These are phyloP conservation scores for Ophioderma brevispina DNA, from an alignment of 35 echinoderm and acorn worm species.

Conservation along the genomic window DNA sequence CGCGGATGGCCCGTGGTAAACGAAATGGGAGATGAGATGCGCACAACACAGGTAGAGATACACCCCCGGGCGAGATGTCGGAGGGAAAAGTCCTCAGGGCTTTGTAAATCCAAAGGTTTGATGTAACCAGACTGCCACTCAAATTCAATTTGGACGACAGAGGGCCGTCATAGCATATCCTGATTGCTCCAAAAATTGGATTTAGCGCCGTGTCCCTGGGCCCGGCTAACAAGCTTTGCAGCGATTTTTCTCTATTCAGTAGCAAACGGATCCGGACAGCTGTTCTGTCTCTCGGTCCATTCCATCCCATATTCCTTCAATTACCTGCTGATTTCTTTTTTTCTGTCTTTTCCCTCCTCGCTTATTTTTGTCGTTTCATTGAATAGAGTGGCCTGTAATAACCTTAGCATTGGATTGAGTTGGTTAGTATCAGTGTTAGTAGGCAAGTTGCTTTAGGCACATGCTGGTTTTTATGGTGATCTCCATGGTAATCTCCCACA, in stretches of 20 bases:
- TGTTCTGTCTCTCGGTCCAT: not conserved
- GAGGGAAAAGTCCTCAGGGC: not conserved
- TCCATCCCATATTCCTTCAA: not conserved
- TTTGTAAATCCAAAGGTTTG: constrained; percentile 6
- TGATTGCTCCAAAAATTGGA: not conserved
- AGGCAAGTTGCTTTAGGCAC: not conserved
- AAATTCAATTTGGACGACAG: not conserved
- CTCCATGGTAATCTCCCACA: not conserved
- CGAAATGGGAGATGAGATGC: not conserved
- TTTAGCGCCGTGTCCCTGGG: constrained; percentile 6
- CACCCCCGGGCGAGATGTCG: not conserved
- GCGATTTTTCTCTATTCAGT: not conserved
- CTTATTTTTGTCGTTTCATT: not conserved
- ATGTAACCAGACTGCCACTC: constrained; percentile 5
- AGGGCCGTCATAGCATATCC: not conserved
- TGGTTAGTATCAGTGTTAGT: not conserved
- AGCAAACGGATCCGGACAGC: not conserved
- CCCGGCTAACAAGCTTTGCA: not conserved
- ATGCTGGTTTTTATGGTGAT: not conserved
- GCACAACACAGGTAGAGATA: constrained; percentile 5
- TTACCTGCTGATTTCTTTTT: not conserved
- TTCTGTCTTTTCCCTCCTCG: not conserved
- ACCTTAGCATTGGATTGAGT: not conserved
- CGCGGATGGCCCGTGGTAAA: not conserved
- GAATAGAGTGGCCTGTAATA: not conserved